Percentiles rank a stretch among this genome's conserved stretches.
Conservation (phyloP, 2,888 invertebrate genomes). For the Sminthurinus aureus region DNA sequence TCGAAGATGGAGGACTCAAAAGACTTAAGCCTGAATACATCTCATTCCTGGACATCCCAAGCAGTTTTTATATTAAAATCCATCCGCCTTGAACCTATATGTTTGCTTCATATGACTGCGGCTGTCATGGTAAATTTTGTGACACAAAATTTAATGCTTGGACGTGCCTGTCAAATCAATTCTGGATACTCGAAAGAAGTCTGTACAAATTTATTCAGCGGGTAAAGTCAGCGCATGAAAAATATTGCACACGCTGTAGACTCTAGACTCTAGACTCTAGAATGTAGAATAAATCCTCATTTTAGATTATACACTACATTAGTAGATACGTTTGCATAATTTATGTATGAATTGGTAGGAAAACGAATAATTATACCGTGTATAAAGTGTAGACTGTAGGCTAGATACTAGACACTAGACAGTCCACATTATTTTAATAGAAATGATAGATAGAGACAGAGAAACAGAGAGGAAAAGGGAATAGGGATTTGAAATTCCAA, state of each 20-base stretch:
- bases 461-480: too few species aligned
- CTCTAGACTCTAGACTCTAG: too few species aligned
- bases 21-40: not conserved
- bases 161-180: slow-evolving; percentile 13
- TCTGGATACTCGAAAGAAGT: not conserved
- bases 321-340: too few species aligned
- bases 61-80: not conserved
- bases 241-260: not conserved
- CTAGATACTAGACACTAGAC: too few species aligned
- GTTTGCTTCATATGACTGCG: slow-evolving; percentile 13
- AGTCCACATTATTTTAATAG: too few species aligned
- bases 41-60: not conserved
- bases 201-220: slow-evolving; percentile 1
- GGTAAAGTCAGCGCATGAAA: not conserved
- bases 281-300: too few species aligned
- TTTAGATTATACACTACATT: too few species aligned
- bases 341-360: too few species aligned
- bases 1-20: not conserved
- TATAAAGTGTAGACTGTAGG: too few species aligned
- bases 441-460: too few species aligned
- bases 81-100: slow-evolving; percentile 2
- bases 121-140: slow-evolving; percentile 18
- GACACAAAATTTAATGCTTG: slow-evolving; percentile 20
- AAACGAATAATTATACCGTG: too few species aligned
- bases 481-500: too few species aligned